phyloP scores from a whole-genome alignment of 2,113 vertebrate genomes.

The Calonectris borealis region DNA sequence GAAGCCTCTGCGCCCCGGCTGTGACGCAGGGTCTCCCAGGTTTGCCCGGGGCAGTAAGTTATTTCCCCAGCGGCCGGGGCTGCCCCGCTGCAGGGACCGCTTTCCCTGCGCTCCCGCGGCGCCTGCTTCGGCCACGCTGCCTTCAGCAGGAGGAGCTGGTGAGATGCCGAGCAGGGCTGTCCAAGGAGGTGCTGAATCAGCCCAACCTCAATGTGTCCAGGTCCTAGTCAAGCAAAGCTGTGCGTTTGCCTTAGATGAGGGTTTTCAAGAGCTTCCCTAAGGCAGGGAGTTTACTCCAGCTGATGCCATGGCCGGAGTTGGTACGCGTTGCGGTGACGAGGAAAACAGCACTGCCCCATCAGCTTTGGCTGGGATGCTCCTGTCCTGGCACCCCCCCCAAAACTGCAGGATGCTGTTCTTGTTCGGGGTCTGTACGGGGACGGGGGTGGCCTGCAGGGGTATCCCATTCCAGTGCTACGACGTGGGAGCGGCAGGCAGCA shows the following conservation, averaged over 20 bases:
- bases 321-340: fast-evolving
- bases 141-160: neutral
- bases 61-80: neutral
- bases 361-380: neutral
- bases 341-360: neutral
- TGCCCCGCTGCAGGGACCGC: fast-evolving
- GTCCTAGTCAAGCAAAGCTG: neutral
- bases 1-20: no score
- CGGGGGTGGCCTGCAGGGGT: fast-evolving
- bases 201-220: neutral
- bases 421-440: neutral
- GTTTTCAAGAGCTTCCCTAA: neutral
- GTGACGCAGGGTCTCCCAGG: no score
- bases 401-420: neutral
- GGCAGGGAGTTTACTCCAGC: neutral
- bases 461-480: neutral
- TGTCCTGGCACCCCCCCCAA: neutral
- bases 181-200: neutral
- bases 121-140: fast-evolving
- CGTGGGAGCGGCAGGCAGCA: neutral
- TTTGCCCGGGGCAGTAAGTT: no score
- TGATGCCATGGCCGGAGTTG: neutral
- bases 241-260: neutral
- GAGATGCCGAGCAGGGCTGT: neutral
- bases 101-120: neutral